Percentiles rank a stretch among this genome's conserved stretches.
Evolutionary conservation across 2,113 vertebrate species (phyloP).

Genomic region (Vimba vimba): DNA sequence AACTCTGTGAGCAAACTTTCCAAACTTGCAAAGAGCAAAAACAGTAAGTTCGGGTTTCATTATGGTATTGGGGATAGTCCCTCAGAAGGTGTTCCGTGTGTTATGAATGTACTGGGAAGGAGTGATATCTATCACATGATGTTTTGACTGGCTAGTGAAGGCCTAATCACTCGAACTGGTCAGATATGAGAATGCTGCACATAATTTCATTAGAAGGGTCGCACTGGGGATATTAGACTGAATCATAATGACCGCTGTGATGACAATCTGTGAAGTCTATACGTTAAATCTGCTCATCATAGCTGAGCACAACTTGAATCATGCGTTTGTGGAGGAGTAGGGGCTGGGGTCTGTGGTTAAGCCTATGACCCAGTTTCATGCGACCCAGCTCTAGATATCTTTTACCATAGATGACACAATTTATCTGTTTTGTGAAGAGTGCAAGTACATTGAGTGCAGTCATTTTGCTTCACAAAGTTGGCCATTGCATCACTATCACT

Average conservation of each 20-base stretch:
- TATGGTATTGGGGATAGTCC: neutral
- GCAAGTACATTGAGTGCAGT: neutral
- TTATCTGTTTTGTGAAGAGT: neutral
- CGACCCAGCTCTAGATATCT: neutral
- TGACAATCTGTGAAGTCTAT: neutral
- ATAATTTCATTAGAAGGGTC: neutral
- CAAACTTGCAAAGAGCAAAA: neutral
- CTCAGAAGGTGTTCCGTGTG: neutral
- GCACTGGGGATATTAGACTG: neutral
- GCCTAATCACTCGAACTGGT: neutral
- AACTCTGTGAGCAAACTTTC: neutral
- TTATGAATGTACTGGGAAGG: neutral
- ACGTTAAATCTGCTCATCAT: neutral
- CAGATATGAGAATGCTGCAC: neutral
- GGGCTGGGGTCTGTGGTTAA: conserved; percentile 34
- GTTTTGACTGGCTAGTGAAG: neutral
- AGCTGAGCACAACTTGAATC: neutral
- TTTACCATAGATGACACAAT: neutral
- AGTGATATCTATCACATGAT: neutral
- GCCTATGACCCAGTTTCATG: conserved; percentile 1
- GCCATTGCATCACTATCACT: neutral
- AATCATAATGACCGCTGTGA: neutral
- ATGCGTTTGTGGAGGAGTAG: neutral
- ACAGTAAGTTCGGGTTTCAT: neutral
- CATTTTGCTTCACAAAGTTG: neutral